phyloP scores from a whole-genome alignment of 2,888 invertebrate genomes.

The Netelia inedita region DNA sequence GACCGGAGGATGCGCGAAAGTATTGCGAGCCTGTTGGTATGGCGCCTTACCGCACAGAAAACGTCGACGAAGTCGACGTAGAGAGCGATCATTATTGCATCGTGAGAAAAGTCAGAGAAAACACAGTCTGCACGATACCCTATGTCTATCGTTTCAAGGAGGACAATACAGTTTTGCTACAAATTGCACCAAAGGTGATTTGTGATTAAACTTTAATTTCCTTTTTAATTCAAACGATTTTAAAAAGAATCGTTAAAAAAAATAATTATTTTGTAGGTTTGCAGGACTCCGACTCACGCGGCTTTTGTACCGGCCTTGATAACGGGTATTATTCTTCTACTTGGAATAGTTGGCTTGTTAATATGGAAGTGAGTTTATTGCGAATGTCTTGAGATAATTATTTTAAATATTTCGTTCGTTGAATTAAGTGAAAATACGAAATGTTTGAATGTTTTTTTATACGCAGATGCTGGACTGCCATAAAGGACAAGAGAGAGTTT shows the following conservation, averaged over 20 bases:
- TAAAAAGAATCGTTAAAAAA: not conserved
- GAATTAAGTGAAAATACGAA: not conserved
- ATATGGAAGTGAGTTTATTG: conserved; percentile 78
- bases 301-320: conserved; percentile 72
- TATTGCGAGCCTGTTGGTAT: conserved; percentile 72
- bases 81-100: conserved; percentile 75
- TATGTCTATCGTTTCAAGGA: conserved; percentile 75
- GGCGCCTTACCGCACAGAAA: conserved; percentile 69
- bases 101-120: conserved; percentile 68
- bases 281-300: conserved; percentile 74
- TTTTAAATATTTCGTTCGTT: not conserved
- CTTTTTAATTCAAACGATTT: not conserved
- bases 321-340: conserved; percentile 68
- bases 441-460: conserved; percentile 16
- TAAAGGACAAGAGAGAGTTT: conserved; percentile 75
- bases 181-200: conserved; percentile 74
- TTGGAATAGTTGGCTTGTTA: conserved; percentile 75
- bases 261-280: conserved; percentile 65
- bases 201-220: not conserved
- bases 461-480: conserved; percentile 72
- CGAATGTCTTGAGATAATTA: not conserved
- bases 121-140: conserved; percentile 72
- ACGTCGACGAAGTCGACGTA: conserved; percentile 69
- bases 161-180: conserved; percentile 74
- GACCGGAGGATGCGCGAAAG: conserved; percentile 64